These are phyloP conservation scores for Palythoa heliodiscus DNA, from an alignment of 92 coral and sea anemone genomes.

Conservation along the genomic window DNA sequence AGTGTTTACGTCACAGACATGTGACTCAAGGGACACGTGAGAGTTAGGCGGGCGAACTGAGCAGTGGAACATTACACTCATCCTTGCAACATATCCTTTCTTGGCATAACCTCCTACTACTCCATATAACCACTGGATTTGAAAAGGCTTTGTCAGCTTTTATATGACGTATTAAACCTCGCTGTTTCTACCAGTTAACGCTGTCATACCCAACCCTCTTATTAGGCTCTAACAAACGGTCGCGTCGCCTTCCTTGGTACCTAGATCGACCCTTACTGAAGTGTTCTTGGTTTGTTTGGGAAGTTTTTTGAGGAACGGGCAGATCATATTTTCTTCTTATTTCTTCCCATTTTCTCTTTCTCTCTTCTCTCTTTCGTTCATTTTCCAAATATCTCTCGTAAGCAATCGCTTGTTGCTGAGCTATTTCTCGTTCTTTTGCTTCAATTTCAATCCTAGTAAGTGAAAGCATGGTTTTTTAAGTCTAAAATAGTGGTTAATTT, in stretches of 20 bases:
- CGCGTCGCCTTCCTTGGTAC: conserved; percentile 15
- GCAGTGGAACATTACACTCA: neutral
- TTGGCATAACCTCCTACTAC: neutral
- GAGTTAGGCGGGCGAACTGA: too few species aligned
- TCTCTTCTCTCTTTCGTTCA: conserved; percentile 14
- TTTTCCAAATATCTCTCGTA: conserved; percentile 18
- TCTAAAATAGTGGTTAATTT: too few species aligned
- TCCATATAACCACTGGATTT: neutral
- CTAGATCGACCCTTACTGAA: neutral
- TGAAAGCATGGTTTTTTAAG: neutral
- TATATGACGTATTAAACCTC: neutral
- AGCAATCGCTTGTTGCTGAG: neutral
- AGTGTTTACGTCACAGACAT: too few species aligned
- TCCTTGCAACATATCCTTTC: neutral
- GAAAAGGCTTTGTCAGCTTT: neutral
- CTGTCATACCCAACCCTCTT: conserved; percentile 43
- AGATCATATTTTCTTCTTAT: conserved; percentile 25
- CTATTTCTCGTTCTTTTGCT: conserved; percentile 1
- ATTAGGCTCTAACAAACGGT: conserved; percentile 30
- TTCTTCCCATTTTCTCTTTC: conserved; percentile 11
- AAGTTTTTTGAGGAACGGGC: neutral
- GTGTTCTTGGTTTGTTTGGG: neutral
- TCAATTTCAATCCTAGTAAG: conserved; percentile 2
- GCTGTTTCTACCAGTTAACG: neutral
- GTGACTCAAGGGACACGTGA: too few species aligned